phyloP scores from a whole-genome alignment of 2,797 vertebrate genomes.

The Coregonus ussuriensis region DNA sequence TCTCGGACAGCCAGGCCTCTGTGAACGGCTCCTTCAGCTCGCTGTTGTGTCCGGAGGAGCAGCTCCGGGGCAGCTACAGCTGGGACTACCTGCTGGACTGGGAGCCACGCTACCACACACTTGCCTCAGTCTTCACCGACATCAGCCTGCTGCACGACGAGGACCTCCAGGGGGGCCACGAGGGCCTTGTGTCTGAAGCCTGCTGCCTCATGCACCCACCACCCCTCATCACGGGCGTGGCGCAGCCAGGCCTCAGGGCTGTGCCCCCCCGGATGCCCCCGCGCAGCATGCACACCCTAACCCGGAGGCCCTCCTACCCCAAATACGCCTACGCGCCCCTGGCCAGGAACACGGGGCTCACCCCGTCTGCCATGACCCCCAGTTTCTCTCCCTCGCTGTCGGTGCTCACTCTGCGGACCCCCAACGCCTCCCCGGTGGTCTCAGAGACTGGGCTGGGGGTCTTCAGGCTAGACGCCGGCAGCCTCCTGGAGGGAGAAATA shows the following conservation, averaged over 20 bases:
- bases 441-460: slow-evolving; percentile 72
- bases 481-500: slow-evolving; percentile 78
- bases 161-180: slow-evolving; percentile 63
- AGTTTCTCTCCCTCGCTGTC: slow-evolving; percentile 87
- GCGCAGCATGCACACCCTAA: slow-evolving; percentile 47
- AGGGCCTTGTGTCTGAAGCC: slow-evolving; percentile 71
- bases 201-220: slow-evolving; percentile 82
- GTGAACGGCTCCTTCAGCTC: slow-evolving; percentile 64
- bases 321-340: slow-evolving; percentile 76
- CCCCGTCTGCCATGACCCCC: slow-evolving; percentile 80
- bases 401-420: slow-evolving; percentile 78
- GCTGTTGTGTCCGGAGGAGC: slow-evolving; percentile 64
- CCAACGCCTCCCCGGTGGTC: slow-evolving; percentile 76
- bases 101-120: slow-evolving; percentile 84
- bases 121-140: slow-evolving; percentile 87
- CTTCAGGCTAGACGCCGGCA: slow-evolving; percentile 66
- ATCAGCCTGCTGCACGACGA: slow-evolving; percentile 87
- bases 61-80: slow-evolving; percentile 64
- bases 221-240: slow-evolving; percentile 87
- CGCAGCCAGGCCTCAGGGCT: slow-evolving; percentile 85
- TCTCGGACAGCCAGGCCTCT: slow-evolving; percentile 61
- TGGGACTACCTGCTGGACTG: slow-evolving; percentile 84
- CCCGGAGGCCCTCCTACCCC: slow-evolving; percentile 68
- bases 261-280: slow-evolving; percentile 82
- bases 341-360: slow-evolving; percentile 72